These are phyloP conservation scores for Brenthis hecate DNA, from an alignment of 2,888 invertebrate genomes.

Conservation along the genomic window DNA sequence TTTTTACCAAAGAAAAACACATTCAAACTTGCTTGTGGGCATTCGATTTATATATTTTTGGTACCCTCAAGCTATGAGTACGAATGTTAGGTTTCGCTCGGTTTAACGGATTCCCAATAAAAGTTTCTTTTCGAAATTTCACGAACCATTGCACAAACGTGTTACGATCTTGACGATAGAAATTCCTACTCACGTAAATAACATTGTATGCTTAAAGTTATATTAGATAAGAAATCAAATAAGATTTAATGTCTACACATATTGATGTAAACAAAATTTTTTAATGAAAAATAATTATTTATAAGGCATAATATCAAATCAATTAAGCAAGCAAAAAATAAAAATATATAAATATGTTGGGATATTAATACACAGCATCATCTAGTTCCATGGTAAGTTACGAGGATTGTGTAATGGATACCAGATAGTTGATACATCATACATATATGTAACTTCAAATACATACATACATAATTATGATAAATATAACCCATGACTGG, in stretches of 20 bases:
- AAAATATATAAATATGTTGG: too few species aligned
- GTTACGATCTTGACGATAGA: slow-evolving; percentile 45
- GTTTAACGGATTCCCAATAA: slow-evolving; percentile 46
- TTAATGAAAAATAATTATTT: not conserved
- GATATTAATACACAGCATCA: too few species aligned
- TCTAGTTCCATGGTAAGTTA: too few species aligned
- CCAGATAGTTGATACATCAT: too few species aligned
- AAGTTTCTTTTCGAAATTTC: slow-evolving; percentile 54
- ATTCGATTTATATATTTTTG: not conserved
- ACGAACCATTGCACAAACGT: slow-evolving; percentile 51
- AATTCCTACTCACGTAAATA: slow-evolving; percentile 44
- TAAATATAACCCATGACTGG: too few species aligned
- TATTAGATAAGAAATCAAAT: slow-evolving; percentile 25
- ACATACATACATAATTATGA: too few species aligned
- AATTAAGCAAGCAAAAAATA: too few species aligned
- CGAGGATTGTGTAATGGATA: too few species aligned
- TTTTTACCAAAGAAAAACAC: not conserved
- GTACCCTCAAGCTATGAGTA: slow-evolving; percentile 19
- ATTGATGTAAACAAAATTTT: not conserved
- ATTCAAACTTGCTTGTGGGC: not conserved
- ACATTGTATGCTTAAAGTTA: slow-evolving; percentile 31
- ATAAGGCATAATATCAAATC: not conserved
- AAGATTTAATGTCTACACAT: slow-evolving; percentile 24
- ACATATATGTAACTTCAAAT: too few species aligned
- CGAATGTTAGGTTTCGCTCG: slow-evolving; percentile 27